Conservation (phyloP, 2,797 vertebrate genomes). For the Vireo griseus region DNA sequence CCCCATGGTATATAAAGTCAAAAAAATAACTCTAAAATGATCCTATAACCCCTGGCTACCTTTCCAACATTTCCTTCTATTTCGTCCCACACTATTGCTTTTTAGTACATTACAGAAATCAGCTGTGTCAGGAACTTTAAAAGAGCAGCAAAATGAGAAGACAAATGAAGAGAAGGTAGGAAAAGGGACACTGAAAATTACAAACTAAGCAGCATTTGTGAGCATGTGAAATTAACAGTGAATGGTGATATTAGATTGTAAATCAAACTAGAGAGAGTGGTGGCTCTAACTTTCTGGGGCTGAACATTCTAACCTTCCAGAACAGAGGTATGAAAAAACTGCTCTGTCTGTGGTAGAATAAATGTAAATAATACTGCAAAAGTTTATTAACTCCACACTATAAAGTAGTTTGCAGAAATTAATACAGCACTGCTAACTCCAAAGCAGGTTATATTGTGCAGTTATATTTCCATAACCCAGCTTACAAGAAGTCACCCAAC, state of each 20-base stretch:
- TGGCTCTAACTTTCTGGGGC: background rate
- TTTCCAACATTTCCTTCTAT: background rate
- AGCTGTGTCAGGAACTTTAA: background rate
- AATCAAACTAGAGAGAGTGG: background rate
- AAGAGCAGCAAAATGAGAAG: background rate
- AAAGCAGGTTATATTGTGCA: background rate
- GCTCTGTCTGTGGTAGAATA: background rate
- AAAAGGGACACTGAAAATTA: background rate
- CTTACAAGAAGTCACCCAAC: background rate
- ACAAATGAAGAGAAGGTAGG: background rate
- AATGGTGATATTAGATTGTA: background rate
- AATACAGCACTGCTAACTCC: background rate
- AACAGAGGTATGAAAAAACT: background rate
- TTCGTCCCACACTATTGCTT: background rate
- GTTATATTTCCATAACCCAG: background rate
- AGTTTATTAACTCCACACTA: background rate
- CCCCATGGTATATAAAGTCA: rapidly evolving
- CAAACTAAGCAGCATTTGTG: background rate
- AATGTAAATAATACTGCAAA: background rate
- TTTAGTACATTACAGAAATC: background rate
- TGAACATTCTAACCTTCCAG: background rate
- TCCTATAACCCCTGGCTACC: background rate
- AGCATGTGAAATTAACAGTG: background rate
- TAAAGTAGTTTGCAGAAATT: background rate
- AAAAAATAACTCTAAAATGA: background rate